Conservation (phyloP, 2,797 vertebrate species). For the Sciurus carolinensis region DNA sequence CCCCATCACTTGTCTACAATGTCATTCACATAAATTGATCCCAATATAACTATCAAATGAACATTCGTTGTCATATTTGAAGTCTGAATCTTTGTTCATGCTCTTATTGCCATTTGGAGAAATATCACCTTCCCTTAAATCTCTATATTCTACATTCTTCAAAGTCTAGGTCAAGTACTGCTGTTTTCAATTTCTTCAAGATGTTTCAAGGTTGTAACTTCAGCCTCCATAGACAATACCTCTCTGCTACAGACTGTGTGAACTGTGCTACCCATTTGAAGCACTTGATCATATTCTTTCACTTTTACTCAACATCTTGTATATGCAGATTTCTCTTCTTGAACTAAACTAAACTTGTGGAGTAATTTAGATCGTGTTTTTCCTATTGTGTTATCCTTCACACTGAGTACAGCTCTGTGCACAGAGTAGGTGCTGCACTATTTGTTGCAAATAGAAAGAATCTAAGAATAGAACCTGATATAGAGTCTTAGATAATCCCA, state of each 20-base stretch:
- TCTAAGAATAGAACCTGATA: slow-evolving; percentile 58
- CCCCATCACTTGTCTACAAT: not conserved
- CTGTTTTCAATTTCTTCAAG: not conserved
- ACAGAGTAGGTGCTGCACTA: not conserved
- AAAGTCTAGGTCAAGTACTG: slow-evolving; percentile 10
- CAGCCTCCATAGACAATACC: not conserved
- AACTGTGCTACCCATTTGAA: not conserved
- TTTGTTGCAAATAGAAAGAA: slow-evolving; percentile 61
- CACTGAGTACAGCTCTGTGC: not conserved
- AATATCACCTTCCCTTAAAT: not conserved
- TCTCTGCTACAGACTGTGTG: not conserved
- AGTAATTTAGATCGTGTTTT: slow-evolving; percentile 15
- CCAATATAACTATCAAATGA: not conserved
- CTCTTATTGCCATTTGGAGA: not conserved
- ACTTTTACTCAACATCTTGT: slow-evolving; percentile 8
- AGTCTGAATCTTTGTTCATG: slow-evolving; percentile 10
- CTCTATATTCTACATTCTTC: not conserved
- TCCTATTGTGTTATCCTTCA: not conserved
- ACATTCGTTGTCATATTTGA: not conserved
- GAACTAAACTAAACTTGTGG: slow-evolving; percentile 19
- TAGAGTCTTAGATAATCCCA: slow-evolving; percentile 51
- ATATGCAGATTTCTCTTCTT: slow-evolving; percentile 26
- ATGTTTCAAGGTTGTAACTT: not conserved
- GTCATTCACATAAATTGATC: slow-evolving; percentile 21
- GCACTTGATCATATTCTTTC: not conserved